Evolutionary conservation across 2,888 invertebrate species (phyloP), one percentile per base, ranked within the genome.

Genomic region (Enchytraeus crypticus): DNA sequence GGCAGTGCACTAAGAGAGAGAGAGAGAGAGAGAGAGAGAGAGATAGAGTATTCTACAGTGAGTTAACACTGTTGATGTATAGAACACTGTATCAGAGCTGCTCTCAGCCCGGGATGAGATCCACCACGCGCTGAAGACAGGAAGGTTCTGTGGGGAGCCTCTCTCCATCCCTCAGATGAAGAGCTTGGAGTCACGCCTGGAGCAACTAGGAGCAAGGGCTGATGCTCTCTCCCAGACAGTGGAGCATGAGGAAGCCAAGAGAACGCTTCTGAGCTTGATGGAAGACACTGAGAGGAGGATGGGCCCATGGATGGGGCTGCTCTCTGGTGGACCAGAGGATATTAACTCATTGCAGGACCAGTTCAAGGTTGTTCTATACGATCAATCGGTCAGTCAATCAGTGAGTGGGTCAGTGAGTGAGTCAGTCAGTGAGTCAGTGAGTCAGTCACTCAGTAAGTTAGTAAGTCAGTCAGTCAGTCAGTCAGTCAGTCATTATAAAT

Each of bases 231-330:
- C 84, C 91, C 63, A 87, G 86, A 69, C 69, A 56, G 68, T 80
- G 30, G 76, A 77, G 59, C 79, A 73, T 61, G 76, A 78, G 57
- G 73, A 76, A 61, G 61, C 70, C 51, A 71, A 73, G 63, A 73
- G 73, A 80, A 91, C 91, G 80, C 85, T 95, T 71, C 87, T 93
- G 73, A 92, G 91, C 65, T 91, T 92, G 81, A 85, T 95, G 61
- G 89, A 89, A 78, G 83, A 91, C 67, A 88, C 92, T 46, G 92
- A 93, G 82, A 87, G 87, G 62, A 92, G 92, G 79, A 83, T 93
- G 70, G 87, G 56, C 46, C 26, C 51, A 14, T 64, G 57, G 61
- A 55, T 49, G 30, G 57, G n/a, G n/a, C n/a, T n/a, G n/a, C n/a
- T n/a, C n/a, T n/a, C n/a, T n/a, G n/a, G n/a, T n/a, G n/a, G n/a